These are phyloP conservation scores for Thyatira batis DNA, from an alignment of 2,888 invertebrate genomes.

Conservation along the genomic window DNA sequence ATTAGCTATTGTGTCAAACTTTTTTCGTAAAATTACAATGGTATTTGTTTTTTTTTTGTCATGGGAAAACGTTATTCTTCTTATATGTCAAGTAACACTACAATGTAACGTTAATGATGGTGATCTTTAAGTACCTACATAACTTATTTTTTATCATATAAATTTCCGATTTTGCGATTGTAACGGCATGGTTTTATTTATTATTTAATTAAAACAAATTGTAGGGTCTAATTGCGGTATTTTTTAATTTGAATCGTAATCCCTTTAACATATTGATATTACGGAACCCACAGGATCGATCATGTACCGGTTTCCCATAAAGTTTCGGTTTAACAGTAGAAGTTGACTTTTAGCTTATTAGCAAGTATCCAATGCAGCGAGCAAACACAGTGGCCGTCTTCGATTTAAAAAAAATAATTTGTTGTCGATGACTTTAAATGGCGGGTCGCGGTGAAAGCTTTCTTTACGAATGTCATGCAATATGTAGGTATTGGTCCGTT, in stretches of 20 bases:
- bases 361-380: slow-evolving; percentile 9
- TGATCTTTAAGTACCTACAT: too few species aligned
- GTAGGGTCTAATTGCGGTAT: too few species aligned
- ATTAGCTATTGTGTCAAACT: not conserved
- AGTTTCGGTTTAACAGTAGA: slow-evolving; percentile 19
- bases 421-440: not conserved
- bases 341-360: slow-evolving; percentile 25
- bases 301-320: slow-evolving; percentile 29
- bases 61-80: not conserved
- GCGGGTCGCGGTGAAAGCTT: not conserved
- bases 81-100: too few species aligned
- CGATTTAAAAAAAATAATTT: not conserved
- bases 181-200: too few species aligned
- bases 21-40: not conserved
- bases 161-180: too few species aligned
- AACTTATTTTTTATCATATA: too few species aligned
- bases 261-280: too few species aligned
- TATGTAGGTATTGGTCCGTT: not conserved
- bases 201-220: too few species aligned
- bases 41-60: slow-evolving; percentile 8
- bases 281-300: slow-evolving; percentile 18
- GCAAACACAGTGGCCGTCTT: slow-evolving; percentile 13
- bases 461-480: not conserved
- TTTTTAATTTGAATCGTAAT: too few species aligned
- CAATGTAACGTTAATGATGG: too few species aligned